Base-by-base conservation (phyloP, 2,888 invertebrate genomes). In the Alitta virens region DNA sequence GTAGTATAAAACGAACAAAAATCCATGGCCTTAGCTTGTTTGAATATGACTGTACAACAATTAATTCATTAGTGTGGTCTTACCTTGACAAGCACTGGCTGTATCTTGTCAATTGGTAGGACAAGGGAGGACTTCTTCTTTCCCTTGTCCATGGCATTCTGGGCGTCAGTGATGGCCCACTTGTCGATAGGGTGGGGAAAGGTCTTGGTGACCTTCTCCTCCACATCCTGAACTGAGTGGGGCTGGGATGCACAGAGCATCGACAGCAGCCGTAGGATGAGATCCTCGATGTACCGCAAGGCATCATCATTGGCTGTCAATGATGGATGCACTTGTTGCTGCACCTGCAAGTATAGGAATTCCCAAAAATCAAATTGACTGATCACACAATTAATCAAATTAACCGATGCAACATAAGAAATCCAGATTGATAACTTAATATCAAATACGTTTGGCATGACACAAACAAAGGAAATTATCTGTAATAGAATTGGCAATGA, bases 131-230 rank as follows among this genome's bases (percentile, higher is more conserved):
- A 87, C 74, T 90, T 79, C 79, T 90, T 91, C 77, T 90, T 90
- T 60, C 89, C 89, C 76, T 89, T 88, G 73, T 91, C 90, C 66
- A 91, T 85, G 55, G 91, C 90, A 76, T 90, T 91, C 70, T 90
- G 89, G 21, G 95, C 96, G 80, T 96, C 95, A 68, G 87, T 87
- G 64, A 94, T 86, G 56, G 95, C 94, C 94, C 95, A 96, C 79
- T 88, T 88, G 84, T 95, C 94, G 72, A 97, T 91, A 2, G 96
- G 95, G 18, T 91, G 90, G n/a, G 96, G 96, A 85, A 96, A 95
- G 59, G 92, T 91, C 72, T 90, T 90, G 69, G 90, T 88, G 40
- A 97, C 94, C 68, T 94, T 87, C 74, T 94, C 94, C 80, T 96
- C 95, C 72, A 97, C 92, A 84, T 97, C 97, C 46, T 74, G 60